These are phyloP conservation scores for Rana temporaria DNA, from an alignment of 2,113 vertebrate genomes.

Conservation along the genomic window DNA sequence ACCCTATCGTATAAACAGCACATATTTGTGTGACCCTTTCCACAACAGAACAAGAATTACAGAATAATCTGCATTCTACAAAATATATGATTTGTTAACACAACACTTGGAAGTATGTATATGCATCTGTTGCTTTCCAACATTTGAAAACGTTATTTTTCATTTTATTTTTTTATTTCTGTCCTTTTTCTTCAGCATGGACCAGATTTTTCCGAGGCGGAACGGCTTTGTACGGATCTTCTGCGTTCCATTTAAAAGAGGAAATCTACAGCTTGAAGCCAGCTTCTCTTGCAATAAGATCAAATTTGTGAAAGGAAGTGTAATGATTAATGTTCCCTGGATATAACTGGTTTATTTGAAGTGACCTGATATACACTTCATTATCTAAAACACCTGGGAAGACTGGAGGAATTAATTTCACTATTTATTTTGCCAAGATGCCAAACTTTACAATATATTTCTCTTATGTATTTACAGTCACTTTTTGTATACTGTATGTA, in stretches of 20 bases:
- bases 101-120: background rate
- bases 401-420: background rate
- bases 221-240: constrained; percentile 26
- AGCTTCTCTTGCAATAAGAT: constrained; percentile 1
- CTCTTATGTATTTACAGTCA: background rate
- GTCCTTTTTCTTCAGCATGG: constrained; percentile 26
- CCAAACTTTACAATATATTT: background rate
- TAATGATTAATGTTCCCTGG: constrained; percentile 20
- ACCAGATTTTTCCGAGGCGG: constrained; percentile 32
- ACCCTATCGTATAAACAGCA: too few relatives aligned
- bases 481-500: background rate
- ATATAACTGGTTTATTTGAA: background rate
- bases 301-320: constrained; percentile 34
- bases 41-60: too few relatives aligned
- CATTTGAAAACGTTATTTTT: background rate
- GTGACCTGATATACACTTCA: too few relatives aligned
- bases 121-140: background rate
- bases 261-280: constrained; percentile 28
- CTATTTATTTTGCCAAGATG: background rate
- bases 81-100: too few relatives aligned
- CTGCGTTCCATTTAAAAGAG: constrained; percentile 8
- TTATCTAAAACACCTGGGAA: too few relatives aligned
- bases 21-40: too few relatives aligned
- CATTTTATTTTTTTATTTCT: background rate
- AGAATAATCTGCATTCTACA: too few relatives aligned